Conservation (phyloP, 1,140 invertebrate species). For the Triops cancriformis region DNA sequence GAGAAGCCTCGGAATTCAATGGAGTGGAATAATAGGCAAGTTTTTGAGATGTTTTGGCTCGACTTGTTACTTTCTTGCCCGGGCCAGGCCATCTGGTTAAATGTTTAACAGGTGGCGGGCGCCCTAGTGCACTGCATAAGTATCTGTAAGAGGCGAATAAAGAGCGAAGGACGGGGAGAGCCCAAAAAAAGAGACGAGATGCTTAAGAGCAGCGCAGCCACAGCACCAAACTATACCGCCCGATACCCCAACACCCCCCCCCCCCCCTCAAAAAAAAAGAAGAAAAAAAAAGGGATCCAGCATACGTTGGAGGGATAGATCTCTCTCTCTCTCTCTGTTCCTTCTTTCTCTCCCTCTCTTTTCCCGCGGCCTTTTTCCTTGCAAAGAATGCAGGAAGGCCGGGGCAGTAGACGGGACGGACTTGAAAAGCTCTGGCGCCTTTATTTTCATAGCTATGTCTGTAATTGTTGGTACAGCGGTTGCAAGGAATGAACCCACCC, state of each 20-base stretch:
- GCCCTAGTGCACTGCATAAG: neutral
- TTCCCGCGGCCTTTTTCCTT: neutral
- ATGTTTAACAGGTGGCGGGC: neutral
- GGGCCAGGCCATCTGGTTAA: neutral
- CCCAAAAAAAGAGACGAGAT: neutral
- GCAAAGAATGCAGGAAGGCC: neutral
- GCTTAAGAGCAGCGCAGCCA: neutral
- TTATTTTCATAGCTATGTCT: conserved; percentile 14
- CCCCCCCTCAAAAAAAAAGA: too few species aligned
- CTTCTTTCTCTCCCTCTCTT: too few species aligned
- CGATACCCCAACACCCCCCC: too few species aligned
- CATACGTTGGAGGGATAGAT: neutral
- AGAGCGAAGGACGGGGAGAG: neutral
- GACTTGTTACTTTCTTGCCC: neutral
- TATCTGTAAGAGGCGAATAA: neutral
- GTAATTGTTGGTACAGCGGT: conserved; percentile 10
- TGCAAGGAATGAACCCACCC: neutral
- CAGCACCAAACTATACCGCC: neutral
- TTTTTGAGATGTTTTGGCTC: neutral
- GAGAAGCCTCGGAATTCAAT: too few species aligned
- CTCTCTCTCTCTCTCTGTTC: neutral
- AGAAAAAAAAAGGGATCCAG: neutral
- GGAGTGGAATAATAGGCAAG: too few species aligned
- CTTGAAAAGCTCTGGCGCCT: conserved; percentile 12
- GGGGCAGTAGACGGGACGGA: neutral